A percentile compares a stretch with the other conserved stretches of the same genome.
Conservation (phyloP, 2,888 invertebrate species). For the Lepidochrysops patricia region DNA sequence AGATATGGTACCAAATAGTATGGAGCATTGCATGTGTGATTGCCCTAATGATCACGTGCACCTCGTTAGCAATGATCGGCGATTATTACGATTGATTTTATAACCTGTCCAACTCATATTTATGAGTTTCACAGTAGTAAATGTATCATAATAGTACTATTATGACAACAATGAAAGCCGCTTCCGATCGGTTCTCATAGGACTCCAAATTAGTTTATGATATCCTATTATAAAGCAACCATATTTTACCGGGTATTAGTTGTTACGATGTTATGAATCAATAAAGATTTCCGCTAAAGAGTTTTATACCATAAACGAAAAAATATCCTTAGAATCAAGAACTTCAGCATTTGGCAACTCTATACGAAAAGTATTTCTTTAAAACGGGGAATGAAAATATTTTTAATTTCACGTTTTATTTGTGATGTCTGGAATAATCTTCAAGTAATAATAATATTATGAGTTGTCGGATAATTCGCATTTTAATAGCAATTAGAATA, state of each 20-base stretch:
- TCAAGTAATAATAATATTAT: too few species aligned
- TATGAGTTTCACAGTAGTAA: slow-evolving; percentile 58
- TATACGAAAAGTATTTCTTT: too few species aligned
- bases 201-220: neutral
- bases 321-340: too few species aligned
- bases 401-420: too few species aligned
- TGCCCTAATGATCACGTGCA: slow-evolving; percentile 66
- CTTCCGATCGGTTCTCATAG: slow-evolving; percentile 30
- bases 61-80: slow-evolving; percentile 64
- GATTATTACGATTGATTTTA: slow-evolving; percentile 58
- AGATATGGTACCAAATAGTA: slow-evolving; percentile 47
- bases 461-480: too few species aligned
- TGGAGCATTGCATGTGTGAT: slow-evolving; percentile 49
- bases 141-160: slow-evolving; percentile 57
- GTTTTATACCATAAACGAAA: too few species aligned
- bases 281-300: too few species aligned
- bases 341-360: too few species aligned
- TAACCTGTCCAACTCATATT: slow-evolving; percentile 48
- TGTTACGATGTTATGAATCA: too few species aligned
- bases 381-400: too few species aligned
- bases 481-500: neutral
- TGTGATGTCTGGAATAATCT: too few species aligned
- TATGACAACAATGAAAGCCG: slow-evolving; percentile 43
- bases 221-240: neutral
- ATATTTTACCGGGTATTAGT: neutral